These are phyloP conservation scores for Gasterosteus nipponicus DNA, from an alignment of 2,113 vertebrate genomes.

Conservation along the genomic window DNA sequence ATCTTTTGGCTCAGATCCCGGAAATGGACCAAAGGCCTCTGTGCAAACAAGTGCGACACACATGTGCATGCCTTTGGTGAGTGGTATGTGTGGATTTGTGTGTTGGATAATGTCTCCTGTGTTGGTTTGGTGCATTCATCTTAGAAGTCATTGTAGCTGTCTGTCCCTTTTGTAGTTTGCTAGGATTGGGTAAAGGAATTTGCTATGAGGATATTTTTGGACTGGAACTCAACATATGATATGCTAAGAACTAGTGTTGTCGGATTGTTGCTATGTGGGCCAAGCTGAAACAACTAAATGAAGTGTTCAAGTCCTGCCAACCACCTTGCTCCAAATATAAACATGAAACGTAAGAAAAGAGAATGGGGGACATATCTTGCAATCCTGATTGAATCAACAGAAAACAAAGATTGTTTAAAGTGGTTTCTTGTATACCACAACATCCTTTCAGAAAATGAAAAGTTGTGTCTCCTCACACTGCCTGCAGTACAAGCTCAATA, in stretches of 20 bases:
- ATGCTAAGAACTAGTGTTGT: conserved; percentile 19
- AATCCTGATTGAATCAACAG: conserved; percentile 4
- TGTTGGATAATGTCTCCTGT: background rate
- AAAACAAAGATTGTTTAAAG: conserved; percentile 28
- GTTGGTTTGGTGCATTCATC: conserved; percentile 15
- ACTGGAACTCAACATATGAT: conserved; percentile 29
- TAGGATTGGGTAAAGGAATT: conserved; percentile 31
- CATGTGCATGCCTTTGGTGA: conserved; percentile 26
- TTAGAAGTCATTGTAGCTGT: conserved; percentile 17
- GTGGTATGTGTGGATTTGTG: background rate
- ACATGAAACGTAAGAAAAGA: background rate
- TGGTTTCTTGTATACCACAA: background rate
- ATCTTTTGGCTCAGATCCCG: background rate
- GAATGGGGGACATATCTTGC: background rate
- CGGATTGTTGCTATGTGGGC: conserved; percentile 34
- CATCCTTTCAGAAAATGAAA: conserved; percentile 24
- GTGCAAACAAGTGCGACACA: background rate
- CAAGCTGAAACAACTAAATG: conserved; percentile 15
- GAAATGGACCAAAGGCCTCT: conserved; percentile 3
- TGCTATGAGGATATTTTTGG: conserved; percentile 45
- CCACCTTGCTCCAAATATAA: conserved; percentile 9
- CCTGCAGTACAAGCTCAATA: background rate
- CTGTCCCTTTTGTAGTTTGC: conserved; percentile 33
- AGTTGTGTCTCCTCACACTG: background rate
- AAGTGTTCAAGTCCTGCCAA: conserved; percentile 12